These are phyloP conservation scores for Coecobrya sp. DNA, from an alignment of 2,888 invertebrate genomes.

Conservation along the genomic window DNA sequence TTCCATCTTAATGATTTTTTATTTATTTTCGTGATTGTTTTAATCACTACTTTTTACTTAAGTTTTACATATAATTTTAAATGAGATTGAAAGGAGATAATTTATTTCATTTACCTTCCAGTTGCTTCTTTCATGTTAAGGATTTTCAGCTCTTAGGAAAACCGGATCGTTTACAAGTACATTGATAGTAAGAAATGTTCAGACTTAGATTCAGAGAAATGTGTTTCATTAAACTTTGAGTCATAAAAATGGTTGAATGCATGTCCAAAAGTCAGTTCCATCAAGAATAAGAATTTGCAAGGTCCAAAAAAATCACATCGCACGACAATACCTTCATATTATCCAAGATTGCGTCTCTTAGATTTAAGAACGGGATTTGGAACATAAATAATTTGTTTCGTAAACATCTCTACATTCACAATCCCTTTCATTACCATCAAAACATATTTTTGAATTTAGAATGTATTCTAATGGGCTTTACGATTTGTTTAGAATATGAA, in stretches of 20 bases:
- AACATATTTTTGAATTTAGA: too few species aligned
- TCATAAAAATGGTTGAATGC: not conserved
- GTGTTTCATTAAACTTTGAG: not conserved
- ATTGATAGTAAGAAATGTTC: not conserved
- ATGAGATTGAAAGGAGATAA: not conserved
- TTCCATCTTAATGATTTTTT: not conserved
- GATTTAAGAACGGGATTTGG: too few species aligned
- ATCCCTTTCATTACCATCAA: too few species aligned
- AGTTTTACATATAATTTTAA: not conserved
- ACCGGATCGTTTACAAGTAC: not conserved
- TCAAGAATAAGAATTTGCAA: conserved; percentile 20
- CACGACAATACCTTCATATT: not conserved
- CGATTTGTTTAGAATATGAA: too few species aligned
- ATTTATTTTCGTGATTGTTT: not conserved
- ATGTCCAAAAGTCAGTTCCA: not conserved
- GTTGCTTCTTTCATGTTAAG: conserved; percentile 3
- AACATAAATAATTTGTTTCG: too few species aligned
- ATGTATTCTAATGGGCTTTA: too few species aligned
- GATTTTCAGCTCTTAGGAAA: conserved; percentile 9
- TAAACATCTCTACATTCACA: too few species aligned
- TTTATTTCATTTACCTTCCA: not conserved
- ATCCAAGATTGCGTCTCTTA: not conserved
- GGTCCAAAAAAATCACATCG: not conserved
- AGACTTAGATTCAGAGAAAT: not conserved
- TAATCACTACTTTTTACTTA: not conserved